Evolutionary conservation across 1,140 invertebrate genomes (phyloP).

Genomic region (Brachionus paranguensis): DNA sequence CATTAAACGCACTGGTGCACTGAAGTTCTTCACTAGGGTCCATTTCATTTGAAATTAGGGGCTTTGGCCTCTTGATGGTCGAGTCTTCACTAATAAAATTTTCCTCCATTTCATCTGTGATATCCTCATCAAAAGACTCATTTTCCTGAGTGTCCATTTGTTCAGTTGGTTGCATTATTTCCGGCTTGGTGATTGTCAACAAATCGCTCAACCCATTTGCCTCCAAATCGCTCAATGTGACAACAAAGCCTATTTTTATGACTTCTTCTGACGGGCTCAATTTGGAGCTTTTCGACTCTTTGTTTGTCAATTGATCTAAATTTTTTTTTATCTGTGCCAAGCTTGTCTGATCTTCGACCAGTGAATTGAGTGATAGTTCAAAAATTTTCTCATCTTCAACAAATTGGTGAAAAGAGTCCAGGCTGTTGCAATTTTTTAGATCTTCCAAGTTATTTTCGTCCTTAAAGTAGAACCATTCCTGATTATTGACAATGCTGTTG

Average conservation of each 20-base stretch:
- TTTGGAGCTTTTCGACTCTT: not conserved
- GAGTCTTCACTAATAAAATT: not conserved
- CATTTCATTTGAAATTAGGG: not conserved
- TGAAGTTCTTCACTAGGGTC: not conserved
- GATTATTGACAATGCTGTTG: conserved; percentile 2
- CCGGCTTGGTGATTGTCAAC: not conserved
- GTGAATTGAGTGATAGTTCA: not conserved
- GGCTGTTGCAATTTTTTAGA: not conserved
- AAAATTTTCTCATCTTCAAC: not conserved
- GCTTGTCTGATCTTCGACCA: not conserved
- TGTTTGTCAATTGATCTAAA: not conserved
- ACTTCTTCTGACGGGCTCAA: not conserved
- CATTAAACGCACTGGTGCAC: not conserved
- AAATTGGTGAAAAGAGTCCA: not conserved
- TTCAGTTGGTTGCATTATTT: not conserved
- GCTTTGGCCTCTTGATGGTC: not conserved
- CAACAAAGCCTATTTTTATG: not conserved
- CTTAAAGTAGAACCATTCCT: conserved; percentile 24
- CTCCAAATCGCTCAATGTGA: not conserved
- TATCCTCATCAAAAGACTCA: not conserved
- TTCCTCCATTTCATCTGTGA: conserved; percentile 14
- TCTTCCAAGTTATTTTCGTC: not conserved
- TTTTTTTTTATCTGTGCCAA: not conserved
- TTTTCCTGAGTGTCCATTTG: not conserved
- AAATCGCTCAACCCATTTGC: not conserved